Base-by-base conservation (phyloP, 1,140 invertebrate genomes). In the Metaphire vulgaris region DNA sequence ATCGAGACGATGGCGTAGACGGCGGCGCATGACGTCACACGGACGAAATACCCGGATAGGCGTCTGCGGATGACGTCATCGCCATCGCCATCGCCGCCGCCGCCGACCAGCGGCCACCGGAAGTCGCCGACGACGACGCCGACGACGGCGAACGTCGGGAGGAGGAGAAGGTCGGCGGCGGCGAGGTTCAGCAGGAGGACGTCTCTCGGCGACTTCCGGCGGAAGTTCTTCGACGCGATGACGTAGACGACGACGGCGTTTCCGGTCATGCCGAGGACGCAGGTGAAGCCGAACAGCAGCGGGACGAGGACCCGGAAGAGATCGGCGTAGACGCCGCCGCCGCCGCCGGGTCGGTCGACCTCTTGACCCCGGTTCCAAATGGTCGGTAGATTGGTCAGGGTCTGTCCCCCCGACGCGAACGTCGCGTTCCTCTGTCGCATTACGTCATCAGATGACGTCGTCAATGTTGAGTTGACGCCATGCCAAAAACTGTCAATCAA, bases 1-100 rank as follows among this genome's bases (percentile, higher is more conserved):
- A 97, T 96, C 67, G 96, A 89, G 0, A 96, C 93, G 32, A 96
- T 85, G 0, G 93, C 95, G 85, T 95, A 95, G 26, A 96, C 93
- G 74, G 92, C 93, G 2, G 92, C 92, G 80, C 93, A 94, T 0
- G 93, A 93, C 2, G 92, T 95, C 1, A 96, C 93, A 77, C 84
- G 81, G 32, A 75, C n/a, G 29, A 78, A 31, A 65, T 77, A 77
- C n/a, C 73, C 41, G 69, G 72, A 74, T 41, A 77, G 71, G 64
- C 73, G 74, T n/a, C n/a, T n/a, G n/a, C n/a, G n/a, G n/a, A n/a
- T n/a, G n/a, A n/a, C n/a, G n/a, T n/a, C n/a, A n/a, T n/a, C n/a
- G n/a, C n/a, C n/a, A n/a, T n/a, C n/a, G n/a, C n/a, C n/a, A n/a
- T n/a, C n/a, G 76, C 76, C 74, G 2, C 41, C 34, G 12, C 66